Percentiles rank a stretch among this genome's conserved stretches.
Evolutionary conservation across 2,797 vertebrate genomes (phyloP).

Genomic region (Leontocebus nigricollis): DNA sequence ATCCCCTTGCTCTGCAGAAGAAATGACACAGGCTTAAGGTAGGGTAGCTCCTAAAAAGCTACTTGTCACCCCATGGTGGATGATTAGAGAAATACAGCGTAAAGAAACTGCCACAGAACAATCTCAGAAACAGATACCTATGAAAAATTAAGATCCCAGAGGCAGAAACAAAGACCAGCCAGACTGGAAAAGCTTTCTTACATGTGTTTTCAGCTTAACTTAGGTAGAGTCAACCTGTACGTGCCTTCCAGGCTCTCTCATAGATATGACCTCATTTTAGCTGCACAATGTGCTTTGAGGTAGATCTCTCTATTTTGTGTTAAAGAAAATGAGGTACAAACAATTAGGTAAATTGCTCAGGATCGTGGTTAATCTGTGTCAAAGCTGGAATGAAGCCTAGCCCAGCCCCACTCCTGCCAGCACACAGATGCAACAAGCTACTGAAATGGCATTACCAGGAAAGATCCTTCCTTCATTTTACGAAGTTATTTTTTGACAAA

Average conservation of each 20-base stretch:
- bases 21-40: not conserved
- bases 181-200: not conserved
- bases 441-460: not conserved
- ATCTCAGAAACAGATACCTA: not conserved
- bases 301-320: not conserved
- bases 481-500: not conserved
- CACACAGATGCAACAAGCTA: too few relatives aligned
- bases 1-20: not conserved
- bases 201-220: not conserved
- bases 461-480: not conserved
- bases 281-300: fast-evolving
- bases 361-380: not conserved
- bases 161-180: not conserved
- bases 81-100: not conserved
- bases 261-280: too few relatives aligned
- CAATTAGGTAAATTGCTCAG: not conserved
- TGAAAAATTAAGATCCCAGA: not conserved
- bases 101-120: not conserved
- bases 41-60: not conserved
- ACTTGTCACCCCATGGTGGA: not conserved
- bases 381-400: not conserved
- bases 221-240: not conserved
- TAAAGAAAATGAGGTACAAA: not conserved
- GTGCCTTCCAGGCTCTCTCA: not conserved
- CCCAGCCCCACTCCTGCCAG: not conserved